These are phyloP conservation scores for Bradysia coprophila DNA, from an alignment of 1,140 invertebrate species.

Conservation along the genomic window DNA sequence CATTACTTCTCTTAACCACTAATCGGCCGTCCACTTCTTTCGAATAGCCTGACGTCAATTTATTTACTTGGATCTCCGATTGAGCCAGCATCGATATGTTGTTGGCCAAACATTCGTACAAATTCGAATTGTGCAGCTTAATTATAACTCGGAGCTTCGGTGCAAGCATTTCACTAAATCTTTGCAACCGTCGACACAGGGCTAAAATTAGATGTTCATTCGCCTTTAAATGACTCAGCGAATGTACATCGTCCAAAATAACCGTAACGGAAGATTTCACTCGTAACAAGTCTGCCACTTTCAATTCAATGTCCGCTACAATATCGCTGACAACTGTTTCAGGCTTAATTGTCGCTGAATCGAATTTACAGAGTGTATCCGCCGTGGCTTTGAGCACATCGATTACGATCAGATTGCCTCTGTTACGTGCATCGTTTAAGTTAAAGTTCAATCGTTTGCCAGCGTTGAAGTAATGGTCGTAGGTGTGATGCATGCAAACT, in stretches of 20 bases:
- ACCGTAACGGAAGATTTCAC: slow-evolving; percentile 27
- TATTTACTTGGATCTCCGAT: slow-evolving; percentile 37
- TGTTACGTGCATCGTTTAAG: slow-evolving; percentile 32
- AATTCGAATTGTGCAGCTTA: slow-evolving; percentile 30
- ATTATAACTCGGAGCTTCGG: slow-evolving; percentile 23
- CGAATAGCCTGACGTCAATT: slow-evolving; percentile 43
- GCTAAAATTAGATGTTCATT: slow-evolving; percentile 28
- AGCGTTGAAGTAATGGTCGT: slow-evolving; percentile 49
- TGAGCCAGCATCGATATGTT: slow-evolving; percentile 38
- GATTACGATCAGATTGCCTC: slow-evolving; percentile 30
- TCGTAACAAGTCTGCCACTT: slow-evolving; percentile 12
- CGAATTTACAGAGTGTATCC: slow-evolving; percentile 18
- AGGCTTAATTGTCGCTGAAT: slow-evolving; percentile 10
- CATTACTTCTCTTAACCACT: slow-evolving; percentile 27
- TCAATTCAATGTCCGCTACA: slow-evolving; percentile 7
- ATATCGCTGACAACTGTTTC: slow-evolving; percentile 16
- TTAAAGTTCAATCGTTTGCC: slow-evolving; percentile 54
- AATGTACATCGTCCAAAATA: slow-evolving; percentile 48
- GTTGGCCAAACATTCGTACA: slow-evolving; percentile 30
- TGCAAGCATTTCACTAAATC: slow-evolving; percentile 13
- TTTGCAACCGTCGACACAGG: slow-evolving; percentile 29
- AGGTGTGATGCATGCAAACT: slow-evolving; percentile 44
- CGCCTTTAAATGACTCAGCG: slow-evolving; percentile 41
- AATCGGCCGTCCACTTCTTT: slow-evolving; percentile 46
- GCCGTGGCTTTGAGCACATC: slow-evolving; percentile 32